A percentile compares a stretch with the other conserved stretches of the same genome.
Conservation (phyloP, 2,797 vertebrate species). For the Lacerta agilis region DNA sequence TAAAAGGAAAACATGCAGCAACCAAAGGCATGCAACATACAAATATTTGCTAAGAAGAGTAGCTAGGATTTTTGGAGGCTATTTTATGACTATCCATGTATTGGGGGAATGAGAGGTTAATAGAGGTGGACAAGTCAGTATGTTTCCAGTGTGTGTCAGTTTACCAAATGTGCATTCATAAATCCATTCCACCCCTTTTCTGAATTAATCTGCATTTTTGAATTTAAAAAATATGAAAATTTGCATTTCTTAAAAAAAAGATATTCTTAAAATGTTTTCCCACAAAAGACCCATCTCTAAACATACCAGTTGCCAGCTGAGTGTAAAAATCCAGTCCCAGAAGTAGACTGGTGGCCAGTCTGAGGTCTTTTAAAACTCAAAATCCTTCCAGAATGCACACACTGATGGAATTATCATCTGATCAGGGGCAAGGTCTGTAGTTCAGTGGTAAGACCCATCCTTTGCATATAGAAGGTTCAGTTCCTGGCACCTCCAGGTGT, state of each 20-base stretch:
- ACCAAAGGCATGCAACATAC: background rate
- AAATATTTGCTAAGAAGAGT: background rate
- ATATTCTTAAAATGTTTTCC: background rate
- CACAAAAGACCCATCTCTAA: background rate
- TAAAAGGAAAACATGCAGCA: constrained; percentile 54
- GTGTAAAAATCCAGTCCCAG: no score
- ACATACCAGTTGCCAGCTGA: background rate
- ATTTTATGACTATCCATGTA: background rate
- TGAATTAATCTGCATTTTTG: background rate
- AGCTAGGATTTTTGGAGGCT: background rate
- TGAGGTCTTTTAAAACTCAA: background rate
- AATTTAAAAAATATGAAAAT: background rate
- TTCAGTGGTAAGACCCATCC: background rate
- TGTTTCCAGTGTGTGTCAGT: background rate
- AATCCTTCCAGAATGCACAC: no score
- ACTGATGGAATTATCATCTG: background rate
- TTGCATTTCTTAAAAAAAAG: background rate
- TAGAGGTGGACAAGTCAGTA: background rate
- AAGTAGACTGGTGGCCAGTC: background rate
- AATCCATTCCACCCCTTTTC: background rate
- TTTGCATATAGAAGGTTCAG: background rate
- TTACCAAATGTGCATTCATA: background rate
- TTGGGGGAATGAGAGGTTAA: background rate
- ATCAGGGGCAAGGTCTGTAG: no score
- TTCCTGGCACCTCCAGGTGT: background rate